A percentile compares a stretch with the other conserved stretches of the same genome.
These are phyloP conservation scores for Micoletzkya japonica DNA, from an alignment of 2,888 invertebrate species.

Conservation along the genomic window DNA sequence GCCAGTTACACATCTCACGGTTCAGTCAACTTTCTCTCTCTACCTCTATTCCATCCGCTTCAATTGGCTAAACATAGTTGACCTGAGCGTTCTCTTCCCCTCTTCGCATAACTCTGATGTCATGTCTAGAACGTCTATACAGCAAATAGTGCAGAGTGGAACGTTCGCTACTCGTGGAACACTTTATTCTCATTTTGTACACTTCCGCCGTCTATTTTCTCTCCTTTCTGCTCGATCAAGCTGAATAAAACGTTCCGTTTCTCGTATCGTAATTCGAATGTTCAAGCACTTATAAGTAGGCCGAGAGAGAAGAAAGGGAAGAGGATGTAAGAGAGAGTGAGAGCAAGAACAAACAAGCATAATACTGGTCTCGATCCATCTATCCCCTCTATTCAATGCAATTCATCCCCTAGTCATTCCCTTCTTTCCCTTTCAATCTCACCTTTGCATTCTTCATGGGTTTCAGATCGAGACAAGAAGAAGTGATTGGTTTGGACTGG, in stretches of 20 bases:
- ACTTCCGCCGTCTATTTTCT: neutral
- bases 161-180: neutral
- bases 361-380: neutral
- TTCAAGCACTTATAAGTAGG: too few relatives aligned
- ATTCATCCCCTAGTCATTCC: neutral
- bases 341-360: neutral
- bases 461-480: conserved; percentile 8
- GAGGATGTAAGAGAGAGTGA: neutral
- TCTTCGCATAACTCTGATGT: too few relatives aligned
- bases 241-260: neutral
- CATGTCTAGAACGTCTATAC: too few relatives aligned
- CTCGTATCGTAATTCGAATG: too few relatives aligned
- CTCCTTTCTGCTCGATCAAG: neutral
- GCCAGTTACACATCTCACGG: too few relatives aligned
- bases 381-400: neutral
- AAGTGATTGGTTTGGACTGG: neutral
- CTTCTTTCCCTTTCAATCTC: neutral
- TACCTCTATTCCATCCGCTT: too few relatives aligned
- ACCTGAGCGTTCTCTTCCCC: too few relatives aligned
- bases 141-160: too few relatives aligned
- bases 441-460: conserved; percentile 13
- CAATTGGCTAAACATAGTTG: too few relatives aligned
- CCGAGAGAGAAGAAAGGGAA: neutral
- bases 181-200: conserved; percentile 7
- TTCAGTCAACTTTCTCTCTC: too few relatives aligned